Base-by-base conservation (phyloP, 2,888 invertebrate genomes). In the Aspidiotus destructor region DNA sequence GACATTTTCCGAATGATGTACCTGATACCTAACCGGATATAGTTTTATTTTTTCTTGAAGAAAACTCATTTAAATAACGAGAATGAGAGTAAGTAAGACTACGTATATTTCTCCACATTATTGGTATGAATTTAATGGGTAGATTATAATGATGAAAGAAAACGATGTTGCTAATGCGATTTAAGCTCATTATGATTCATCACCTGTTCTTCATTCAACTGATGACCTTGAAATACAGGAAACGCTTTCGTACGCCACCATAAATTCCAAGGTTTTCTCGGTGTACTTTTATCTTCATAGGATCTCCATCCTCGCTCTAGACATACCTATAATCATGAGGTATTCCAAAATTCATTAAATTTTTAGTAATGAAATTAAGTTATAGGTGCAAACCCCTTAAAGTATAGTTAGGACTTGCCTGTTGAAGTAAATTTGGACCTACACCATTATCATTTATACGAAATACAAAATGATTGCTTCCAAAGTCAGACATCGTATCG, bases 181-280 rank as follows among this genome's bases (percentile, higher is more conserved):
- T 3, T 28, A 28, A 28, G 28, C 28, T 28, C 28, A 28, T 28
- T 28, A 28, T 28, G 28, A 28, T 28, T 28, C 28, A 41, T 73
- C 75, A 84, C 86, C 83, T 88, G 88, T 86, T 86, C 86, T 71
- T 84, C 83, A 68, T 84, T 83, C 61, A 88, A 80, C 68, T 83
- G 81, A 75, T 84, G 85, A 74, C 86, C 85, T 74, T 85, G 81
- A 1, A 83, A 81, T 16, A 83, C 78, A 2, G 88, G 84, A 76
- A 89, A 88, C n/a, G 88, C 85, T 15, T 86, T 84, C 3, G 86
- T 85, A 73, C 86, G 81, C 90, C 90, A 92, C 90, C 90, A 91
- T 3, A 91, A 80, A 75, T 91, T 90, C 91, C 91, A 92, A 70
- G 84, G 83, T 72, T 86, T 86, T 72, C 78, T 78, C 58, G 78